Conservation (phyloP, 2,113 vertebrate species). For the Candoia aspera region DNA sequence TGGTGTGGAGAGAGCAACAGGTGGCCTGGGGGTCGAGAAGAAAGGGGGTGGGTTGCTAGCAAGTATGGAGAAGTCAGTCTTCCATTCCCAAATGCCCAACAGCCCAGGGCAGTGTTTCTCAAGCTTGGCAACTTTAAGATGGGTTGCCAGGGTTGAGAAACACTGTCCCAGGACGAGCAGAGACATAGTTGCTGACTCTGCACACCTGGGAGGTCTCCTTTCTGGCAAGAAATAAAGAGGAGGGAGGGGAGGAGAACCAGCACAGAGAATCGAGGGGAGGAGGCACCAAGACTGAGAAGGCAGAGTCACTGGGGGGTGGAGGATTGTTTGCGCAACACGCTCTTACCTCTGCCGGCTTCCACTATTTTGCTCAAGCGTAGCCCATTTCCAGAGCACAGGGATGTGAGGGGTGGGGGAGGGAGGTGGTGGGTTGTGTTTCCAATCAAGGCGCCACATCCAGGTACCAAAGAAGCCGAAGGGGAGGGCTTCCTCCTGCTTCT, state of each 20-base stretch:
- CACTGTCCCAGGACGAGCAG: too few species aligned
- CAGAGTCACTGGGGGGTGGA: too few species aligned
- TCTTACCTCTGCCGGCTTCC: neutral
- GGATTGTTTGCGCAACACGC: too few species aligned
- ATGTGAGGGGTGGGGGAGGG: neutral
- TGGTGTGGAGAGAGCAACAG: too few species aligned
- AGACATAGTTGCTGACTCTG: neutral
- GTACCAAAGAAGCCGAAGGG: slow-evolving; percentile 28
- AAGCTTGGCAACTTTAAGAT: too few species aligned
- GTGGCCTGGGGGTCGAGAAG: too few species aligned
- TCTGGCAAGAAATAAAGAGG: neutral
- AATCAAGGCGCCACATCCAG: slow-evolving; percentile 54
- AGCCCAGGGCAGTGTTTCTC: too few species aligned
- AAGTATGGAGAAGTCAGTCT: too few species aligned
- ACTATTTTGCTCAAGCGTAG: neutral
- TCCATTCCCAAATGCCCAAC: neutral
- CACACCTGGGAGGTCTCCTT: neutral
- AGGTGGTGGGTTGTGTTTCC: slow-evolving; percentile 46
- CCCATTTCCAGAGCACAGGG: slow-evolving; percentile 39
- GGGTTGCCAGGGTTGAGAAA: too few species aligned
- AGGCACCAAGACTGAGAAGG: too few species aligned
- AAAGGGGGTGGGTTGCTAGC: too few species aligned
- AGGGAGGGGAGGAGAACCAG: neutral
- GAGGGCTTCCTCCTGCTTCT: slow-evolving; percentile 48
- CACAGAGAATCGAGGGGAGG: neutral